Evolutionary conservation across 2,888 invertebrate species (phyloP), one percentile per base, ranked within the genome.

Genomic region (Arrhopalites spinosus): DNA sequence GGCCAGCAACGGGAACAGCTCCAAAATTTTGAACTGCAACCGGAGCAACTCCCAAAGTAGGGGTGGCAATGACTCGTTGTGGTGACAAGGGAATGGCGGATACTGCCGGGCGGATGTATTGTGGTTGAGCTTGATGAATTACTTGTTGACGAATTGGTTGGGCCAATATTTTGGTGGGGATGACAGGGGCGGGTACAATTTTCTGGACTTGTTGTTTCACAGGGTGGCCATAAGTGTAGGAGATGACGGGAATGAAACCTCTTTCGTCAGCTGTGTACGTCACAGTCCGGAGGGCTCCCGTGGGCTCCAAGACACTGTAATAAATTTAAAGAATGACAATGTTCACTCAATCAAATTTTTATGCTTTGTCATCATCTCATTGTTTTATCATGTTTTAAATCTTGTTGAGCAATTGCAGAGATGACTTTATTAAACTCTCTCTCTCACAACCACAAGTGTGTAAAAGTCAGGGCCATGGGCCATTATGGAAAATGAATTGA

Each of bases 301-400:
- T 80, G 17, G 82, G 82, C 43, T 82, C 81, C 30, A 82, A 71
- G 15, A 82, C 82, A 76, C 82, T 82, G 61, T 13, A 72, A 70
- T 59, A 20, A 61, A 61, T 23, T 13, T n/a, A 61, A 11, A 36
- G 36, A 36, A 11, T 7, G 36, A 36, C 5, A 53, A 53, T 15
- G 5, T 8, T 53, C 53, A 53, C n/a, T n/a, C 17, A 53, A 53
- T 53, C 53, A 53, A 17, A 36, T n/a, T n/a, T n/a, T n/a, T n/a
- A n/a, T n/a, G n/a, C n/a, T n/a, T n/a, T n/a, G n/a, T n/a, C n/a
- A n/a, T n/a, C n/a, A n/a, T n/a, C n/a, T n/a, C n/a, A n/a, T n/a
- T n/a, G n/a, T n/a, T n/a, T n/a, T n/a, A n/a, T n/a, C n/a, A n/a
- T n/a, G n/a, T n/a, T n/a, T n/a, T n/a, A n/a, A n/a, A n/a, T n/a